phyloP scores from a whole-genome alignment of 1,140 invertebrate species.

The Portunus trituberculatus region DNA sequence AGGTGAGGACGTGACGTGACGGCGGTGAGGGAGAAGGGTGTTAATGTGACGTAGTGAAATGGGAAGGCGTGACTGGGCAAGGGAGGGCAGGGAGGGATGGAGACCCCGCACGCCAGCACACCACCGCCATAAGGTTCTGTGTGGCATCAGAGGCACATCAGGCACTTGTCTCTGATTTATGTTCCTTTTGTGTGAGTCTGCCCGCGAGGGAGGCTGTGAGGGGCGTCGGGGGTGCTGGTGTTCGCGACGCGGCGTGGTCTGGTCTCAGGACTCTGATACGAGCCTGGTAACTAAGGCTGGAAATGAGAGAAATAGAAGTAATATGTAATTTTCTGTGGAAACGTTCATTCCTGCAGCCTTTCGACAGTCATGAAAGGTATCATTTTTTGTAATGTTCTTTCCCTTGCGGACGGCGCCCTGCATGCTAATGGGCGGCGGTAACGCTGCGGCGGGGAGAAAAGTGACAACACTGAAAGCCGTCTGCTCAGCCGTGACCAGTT shows the following conservation, averaged over 20 bases:
- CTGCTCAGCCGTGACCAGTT: not conserved
- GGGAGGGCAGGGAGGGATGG: not conserved
- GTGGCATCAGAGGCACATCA: not conserved
- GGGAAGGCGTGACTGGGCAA: not conserved
- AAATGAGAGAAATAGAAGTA: not conserved
- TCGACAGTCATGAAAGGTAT: not conserved
- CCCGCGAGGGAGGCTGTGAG: not conserved
- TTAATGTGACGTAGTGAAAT: not conserved
- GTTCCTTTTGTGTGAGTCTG: not conserved
- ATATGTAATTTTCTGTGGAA: not conserved
- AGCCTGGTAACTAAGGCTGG: not conserved
- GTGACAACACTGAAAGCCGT: not conserved
- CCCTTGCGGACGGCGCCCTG: not conserved
- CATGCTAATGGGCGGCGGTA: not conserved
- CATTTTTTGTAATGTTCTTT: not conserved
- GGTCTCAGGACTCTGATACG: not conserved
- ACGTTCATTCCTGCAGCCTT: not conserved
- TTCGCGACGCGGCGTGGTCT: not conserved
- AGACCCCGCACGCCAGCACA: not conserved
- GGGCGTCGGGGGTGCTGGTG: not conserved
- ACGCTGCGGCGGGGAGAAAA: not conserved
- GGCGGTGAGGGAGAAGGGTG: not conserved
- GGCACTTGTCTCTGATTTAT: not conserved
- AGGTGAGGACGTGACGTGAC: not conserved
- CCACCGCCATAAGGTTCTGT: not conserved